These are phyloP conservation scores for Periphyllus acericola DNA, from an alignment of 2,888 invertebrate species.

Conservation along the genomic window DNA sequence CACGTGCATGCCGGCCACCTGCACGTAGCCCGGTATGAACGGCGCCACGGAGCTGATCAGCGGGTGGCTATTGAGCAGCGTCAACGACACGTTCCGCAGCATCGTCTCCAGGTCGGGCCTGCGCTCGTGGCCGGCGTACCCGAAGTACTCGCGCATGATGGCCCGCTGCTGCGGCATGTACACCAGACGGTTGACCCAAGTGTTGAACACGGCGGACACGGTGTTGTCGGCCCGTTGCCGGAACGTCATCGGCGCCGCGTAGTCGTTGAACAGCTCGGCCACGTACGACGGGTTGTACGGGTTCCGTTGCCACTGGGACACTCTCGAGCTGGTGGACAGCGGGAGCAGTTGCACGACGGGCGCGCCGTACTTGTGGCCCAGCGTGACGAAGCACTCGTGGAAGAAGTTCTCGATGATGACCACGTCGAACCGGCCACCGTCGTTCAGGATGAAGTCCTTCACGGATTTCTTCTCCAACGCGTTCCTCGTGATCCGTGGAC, in stretches of 20 bases:
- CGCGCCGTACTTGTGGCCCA: constrained; percentile 65
- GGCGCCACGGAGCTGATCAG: constrained; percentile 9
- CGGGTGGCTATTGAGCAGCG: constrained; percentile 29
- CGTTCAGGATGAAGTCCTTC: neutral
- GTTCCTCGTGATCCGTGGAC: neutral
- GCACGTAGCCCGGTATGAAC: constrained; percentile 28
- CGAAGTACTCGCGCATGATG: constrained; percentile 21
- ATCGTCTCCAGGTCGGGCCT: constrained; percentile 26
- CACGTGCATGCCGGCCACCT: constrained; percentile 48
- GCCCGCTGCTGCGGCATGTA: constrained; percentile 20
- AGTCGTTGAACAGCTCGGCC: constrained; percentile 26
- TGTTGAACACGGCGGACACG: neutral
- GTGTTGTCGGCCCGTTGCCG: constrained; percentile 16
- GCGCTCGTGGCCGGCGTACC: constrained; percentile 9
- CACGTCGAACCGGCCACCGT: constrained; percentile 20
- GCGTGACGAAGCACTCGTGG: constrained; percentile 65
- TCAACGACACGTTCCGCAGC: constrained; percentile 41
- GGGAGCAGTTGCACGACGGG: constrained; percentile 64
- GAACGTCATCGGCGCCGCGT: constrained; percentile 43
- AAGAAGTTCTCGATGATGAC: constrained; percentile 64
- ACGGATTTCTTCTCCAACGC: constrained; percentile 24
- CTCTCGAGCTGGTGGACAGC: constrained; percentile 12
- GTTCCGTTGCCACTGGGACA: constrained; percentile 57
- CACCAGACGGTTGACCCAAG: neutral
- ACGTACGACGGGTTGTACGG: constrained; percentile 52